Evolutionary conservation across 2,888 invertebrate genomes (phyloP).

Genomic region (Dendrolimus houi): DNA sequence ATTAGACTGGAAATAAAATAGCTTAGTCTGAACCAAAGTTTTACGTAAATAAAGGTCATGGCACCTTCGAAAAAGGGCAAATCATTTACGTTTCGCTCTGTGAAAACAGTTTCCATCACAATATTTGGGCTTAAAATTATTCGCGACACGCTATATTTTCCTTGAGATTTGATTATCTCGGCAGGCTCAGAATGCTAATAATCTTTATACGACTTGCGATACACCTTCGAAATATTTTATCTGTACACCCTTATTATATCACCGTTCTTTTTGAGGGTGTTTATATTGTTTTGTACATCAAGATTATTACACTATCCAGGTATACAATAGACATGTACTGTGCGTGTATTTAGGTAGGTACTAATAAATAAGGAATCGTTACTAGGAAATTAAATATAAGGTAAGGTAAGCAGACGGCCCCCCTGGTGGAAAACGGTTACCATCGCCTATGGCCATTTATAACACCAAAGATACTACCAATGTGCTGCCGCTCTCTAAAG

Average conservation of each 20-base stretch:
- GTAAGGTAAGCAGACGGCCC: too few relatives aligned
- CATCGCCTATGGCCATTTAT: too few relatives aligned
- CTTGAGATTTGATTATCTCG: conserved; percentile 38
- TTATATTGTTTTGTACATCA: not conserved
- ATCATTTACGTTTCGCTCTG: not conserved
- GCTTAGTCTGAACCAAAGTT: not conserved
- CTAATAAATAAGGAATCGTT: too few relatives aligned
- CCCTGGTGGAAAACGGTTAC: too few relatives aligned
- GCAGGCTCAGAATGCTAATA: conserved; percentile 7
- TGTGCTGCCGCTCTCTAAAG: too few relatives aligned
- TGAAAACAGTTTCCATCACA: conserved; percentile 19
- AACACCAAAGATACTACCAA: too few relatives aligned
- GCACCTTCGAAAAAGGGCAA: not conserved
- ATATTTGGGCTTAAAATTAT: conserved; percentile 34
- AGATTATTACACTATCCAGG: too few relatives aligned
- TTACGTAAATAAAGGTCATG: not conserved
- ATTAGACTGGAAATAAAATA: too few relatives aligned
- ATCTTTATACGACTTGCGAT: not conserved
- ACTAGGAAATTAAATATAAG: too few relatives aligned
- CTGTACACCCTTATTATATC: not conserved
- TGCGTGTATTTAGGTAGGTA: too few relatives aligned
- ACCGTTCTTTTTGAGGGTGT: not conserved
- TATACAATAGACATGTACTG: too few relatives aligned
- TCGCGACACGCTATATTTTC: conserved; percentile 47
- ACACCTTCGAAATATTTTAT: not conserved